phyloP scores from a whole-genome alignment of 2,113 vertebrate species.

The Brienomyrus brachyistius region DNA sequence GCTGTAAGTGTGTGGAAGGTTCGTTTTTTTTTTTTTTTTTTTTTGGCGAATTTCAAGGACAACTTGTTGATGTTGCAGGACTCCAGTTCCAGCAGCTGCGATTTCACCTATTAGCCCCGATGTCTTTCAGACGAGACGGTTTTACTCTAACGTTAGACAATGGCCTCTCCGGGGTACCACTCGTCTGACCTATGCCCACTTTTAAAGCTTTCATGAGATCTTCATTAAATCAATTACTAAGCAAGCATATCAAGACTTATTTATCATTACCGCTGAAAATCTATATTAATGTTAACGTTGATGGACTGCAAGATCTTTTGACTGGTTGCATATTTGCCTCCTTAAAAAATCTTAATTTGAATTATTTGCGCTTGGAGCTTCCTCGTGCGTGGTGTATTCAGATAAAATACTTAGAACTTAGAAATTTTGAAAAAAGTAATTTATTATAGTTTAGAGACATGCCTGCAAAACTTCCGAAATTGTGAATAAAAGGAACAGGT shows the following conservation, averaged over 20 bases:
- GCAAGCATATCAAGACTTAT: slow-evolving; percentile 76
- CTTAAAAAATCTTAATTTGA: background rate
- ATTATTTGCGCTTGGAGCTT: background rate
- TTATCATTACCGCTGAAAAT: slow-evolving; percentile 69
- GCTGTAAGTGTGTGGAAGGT: background rate
- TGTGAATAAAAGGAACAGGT: background rate
- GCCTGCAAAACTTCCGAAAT: background rate
- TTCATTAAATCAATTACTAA: slow-evolving; percentile 91
- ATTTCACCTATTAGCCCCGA: slow-evolving; percentile 81
- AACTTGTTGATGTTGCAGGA: slow-evolving; percentile 48
- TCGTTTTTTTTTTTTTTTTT: background rate
- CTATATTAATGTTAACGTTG: slow-evolving; percentile 45
- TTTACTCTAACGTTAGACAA: slow-evolving; percentile 79
- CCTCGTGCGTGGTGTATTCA: background rate
- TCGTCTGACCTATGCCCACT: slow-evolving; percentile 75
- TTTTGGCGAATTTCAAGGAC: slow-evolving; percentile 30
- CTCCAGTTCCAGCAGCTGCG: slow-evolving; percentile 69
- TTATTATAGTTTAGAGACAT: background rate
- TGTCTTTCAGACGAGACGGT: slow-evolving; percentile 75
- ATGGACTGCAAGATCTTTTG: background rate
- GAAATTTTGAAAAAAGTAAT: background rate
- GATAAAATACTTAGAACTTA: background rate
- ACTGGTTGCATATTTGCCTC: background rate
- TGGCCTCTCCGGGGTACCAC: slow-evolving; percentile 69
- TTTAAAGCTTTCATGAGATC: slow-evolving; percentile 84